Percentiles rank a stretch among this genome's conserved stretches.
Evolutionary conservation across 1,140 invertebrate species (phyloP).

Genomic region (Anastrepha obliqua): DNA sequence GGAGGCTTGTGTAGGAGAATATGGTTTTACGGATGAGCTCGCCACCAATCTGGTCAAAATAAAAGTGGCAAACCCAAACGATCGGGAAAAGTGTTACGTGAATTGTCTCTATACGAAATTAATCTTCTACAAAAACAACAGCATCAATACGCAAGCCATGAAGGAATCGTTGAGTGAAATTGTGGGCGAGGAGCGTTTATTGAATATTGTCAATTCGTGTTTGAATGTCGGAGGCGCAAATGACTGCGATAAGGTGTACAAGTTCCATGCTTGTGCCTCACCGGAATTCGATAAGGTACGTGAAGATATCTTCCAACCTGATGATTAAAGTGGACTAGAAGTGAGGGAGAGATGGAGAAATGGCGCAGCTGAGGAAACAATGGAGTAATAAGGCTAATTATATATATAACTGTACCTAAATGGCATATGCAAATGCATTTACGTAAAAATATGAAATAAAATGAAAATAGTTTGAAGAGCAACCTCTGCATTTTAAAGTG

Average conservation of each 20-base stretch:
- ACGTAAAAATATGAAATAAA: neutral
- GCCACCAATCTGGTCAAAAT: conserved; percentile 27
- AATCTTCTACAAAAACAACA: neutral
- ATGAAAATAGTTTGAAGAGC: too few species aligned
- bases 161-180: conserved; percentile 23
- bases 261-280: conserved; percentile 45
- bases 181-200: neutral
- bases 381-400: too few species aligned
- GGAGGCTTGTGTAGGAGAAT: conserved; percentile 23
- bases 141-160: conserved; percentile 24
- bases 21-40: conserved; percentile 5
- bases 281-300: conserved; percentile 39
- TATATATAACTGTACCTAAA: too few species aligned
- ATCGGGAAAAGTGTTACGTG: neutral
- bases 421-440: too few species aligned
- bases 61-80: neutral
- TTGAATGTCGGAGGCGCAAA: conserved; percentile 3
- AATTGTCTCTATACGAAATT: conserved; percentile 36
- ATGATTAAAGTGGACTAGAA: neutral
- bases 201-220: conserved; percentile 3
- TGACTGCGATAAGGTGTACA: conserved; percentile 35
- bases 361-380: too few species aligned
- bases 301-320: conserved; percentile 6
- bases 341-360: too few species aligned
- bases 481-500: too few species aligned